These are phyloP conservation scores for Grammomys dolichurus DNA, from an alignment of 2,113 vertebrate genomes.

Conservation along the genomic window DNA sequence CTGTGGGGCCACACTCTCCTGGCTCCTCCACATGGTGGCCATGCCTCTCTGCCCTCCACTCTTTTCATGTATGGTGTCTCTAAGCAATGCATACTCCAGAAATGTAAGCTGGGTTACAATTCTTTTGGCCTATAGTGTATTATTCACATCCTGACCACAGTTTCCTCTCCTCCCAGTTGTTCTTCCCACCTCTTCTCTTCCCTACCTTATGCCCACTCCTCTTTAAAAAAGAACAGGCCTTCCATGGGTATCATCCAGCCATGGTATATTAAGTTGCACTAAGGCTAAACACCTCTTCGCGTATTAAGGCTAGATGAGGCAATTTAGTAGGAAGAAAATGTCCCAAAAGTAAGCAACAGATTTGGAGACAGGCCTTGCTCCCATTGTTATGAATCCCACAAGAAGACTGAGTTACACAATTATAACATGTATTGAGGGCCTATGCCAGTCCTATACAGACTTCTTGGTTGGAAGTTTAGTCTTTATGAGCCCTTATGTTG, in stretches of 20 bases:
- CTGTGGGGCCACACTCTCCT: no score
- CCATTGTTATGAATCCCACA: neutral
- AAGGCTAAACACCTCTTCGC: neutral
- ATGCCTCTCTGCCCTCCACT: no score
- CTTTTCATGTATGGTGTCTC: no score
- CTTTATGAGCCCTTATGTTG: neutral
- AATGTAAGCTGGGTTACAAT: neutral
- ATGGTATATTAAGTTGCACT: neutral
- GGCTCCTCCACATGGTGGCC: no score
- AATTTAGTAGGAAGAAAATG: neutral
- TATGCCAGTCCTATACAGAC: neutral
- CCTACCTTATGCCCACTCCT: neutral
- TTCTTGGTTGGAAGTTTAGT: neutral
- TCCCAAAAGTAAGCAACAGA: neutral
- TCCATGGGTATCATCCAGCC: neutral
- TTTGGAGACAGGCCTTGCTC: neutral
- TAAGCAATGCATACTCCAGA: conserved; percentile 31
- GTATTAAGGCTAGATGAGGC: neutral
- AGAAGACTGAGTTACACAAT: neutral
- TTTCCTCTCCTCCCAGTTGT: neutral
- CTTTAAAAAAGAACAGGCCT: neutral
- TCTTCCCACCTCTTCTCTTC: neutral
- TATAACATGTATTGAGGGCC: neutral
- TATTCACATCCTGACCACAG: neutral
- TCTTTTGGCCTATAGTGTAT: neutral